Conservation (phyloP, 2,113 vertebrate species). For the Naja naja region DNA sequence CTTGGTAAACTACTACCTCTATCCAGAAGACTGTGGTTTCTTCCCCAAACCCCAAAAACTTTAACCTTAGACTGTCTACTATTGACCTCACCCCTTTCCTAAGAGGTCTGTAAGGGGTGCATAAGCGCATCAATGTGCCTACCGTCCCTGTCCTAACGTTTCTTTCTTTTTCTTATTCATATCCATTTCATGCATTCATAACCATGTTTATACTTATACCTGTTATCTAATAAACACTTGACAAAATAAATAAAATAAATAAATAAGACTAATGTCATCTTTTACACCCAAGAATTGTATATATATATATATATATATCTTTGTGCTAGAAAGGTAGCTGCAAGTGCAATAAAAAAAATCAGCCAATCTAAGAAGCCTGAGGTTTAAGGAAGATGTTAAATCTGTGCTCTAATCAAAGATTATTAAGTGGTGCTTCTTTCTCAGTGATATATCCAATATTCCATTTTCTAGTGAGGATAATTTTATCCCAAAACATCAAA, state of each 20-base stretch:
- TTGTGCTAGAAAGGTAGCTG: not conserved
- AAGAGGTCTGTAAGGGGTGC: no score
- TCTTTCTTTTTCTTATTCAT: no score
- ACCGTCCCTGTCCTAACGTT: no score
- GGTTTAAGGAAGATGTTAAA: not conserved
- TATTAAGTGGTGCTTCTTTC: not conserved
- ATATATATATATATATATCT: not conserved
- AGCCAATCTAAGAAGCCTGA: not conserved
- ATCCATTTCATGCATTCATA: no score
- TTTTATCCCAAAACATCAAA: not conserved
- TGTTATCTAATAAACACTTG: no score
- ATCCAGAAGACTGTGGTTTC: not conserved
- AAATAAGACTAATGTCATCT: not conserved
- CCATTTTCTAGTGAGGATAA: not conserved
- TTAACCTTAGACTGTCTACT: no score
- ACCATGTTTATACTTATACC: no score
- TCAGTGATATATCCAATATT: not conserved
- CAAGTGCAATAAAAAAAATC: not conserved
- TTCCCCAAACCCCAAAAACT: no score
- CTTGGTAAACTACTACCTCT: not conserved
- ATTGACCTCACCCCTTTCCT: no score
- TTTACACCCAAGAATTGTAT: not conserved
- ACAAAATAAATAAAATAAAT: no score
- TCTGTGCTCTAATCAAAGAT: not conserved
- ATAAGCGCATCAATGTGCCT: no score